phyloP scores from a whole-genome alignment of 2,113 vertebrate genomes.

The Okapia johnstoni region DNA sequence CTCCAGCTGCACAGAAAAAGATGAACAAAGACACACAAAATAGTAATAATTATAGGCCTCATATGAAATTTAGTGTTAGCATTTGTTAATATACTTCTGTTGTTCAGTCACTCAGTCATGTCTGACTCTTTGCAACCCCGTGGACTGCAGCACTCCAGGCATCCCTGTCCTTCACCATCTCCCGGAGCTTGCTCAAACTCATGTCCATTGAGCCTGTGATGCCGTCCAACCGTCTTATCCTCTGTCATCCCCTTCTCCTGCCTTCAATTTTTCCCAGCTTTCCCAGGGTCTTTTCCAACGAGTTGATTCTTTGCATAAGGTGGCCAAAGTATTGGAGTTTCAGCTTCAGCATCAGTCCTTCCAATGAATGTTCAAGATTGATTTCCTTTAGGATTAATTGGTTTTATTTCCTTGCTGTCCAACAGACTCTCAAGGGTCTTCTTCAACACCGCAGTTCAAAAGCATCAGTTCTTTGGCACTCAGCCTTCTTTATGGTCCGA shows the following conservation, averaged over 20 bases:
- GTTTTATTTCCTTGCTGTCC: background rate
- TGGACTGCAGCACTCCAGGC: background rate
- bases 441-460: background rate
- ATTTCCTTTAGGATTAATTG: background rate
- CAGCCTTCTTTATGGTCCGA: background rate
- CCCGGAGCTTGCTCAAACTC: background rate
- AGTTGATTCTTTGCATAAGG: background rate
- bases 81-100: background rate
- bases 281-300: background rate
- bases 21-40: background rate
- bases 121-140: background rate
- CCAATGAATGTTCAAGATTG: background rate
- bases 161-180: background rate
- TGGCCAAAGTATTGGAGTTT: background rate
- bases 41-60: background rate
- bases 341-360: background rate
- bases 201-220: background rate
- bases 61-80: background rate
- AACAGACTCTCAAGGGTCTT: background rate
- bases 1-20: background rate
- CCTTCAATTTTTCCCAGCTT: background rate
- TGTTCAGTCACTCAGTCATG: background rate
- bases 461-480: background rate
- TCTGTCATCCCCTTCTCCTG: background rate
- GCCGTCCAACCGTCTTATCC: background rate